Evolutionary conservation across 2,888 invertebrate genomes (phyloP).

Genomic region (Apodemia hepburni): DNA sequence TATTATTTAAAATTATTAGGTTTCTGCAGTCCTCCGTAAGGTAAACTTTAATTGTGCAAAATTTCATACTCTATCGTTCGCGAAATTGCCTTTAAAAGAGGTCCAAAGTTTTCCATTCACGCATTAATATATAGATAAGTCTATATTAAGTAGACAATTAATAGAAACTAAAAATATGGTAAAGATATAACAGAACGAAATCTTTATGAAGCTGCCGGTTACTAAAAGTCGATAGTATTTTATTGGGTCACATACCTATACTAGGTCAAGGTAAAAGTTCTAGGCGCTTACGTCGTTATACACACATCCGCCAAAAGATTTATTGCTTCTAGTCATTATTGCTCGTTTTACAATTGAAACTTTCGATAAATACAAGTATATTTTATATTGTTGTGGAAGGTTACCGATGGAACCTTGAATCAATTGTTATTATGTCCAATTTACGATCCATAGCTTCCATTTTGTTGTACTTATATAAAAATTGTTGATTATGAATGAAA

Average conservation of each 20-base stretch:
- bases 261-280: slow-evolving; percentile 38
- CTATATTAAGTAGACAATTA: no score
- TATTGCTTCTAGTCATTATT: slow-evolving; percentile 57
- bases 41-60: no score
- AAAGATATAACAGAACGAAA: neutral
- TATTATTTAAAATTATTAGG: no score
- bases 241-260: slow-evolving; percentile 35
- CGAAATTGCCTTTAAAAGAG: no score
- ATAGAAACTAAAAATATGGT: no score
- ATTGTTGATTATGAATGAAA: no score
- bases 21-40: no score
- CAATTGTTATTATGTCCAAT: slow-evolving; percentile 7
- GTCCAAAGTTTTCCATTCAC: no score
- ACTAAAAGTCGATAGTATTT: slow-evolving; percentile 12
- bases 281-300: slow-evolving; percentile 31
- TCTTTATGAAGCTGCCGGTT: neutral
- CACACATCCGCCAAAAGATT: slow-evolving; percentile 54
- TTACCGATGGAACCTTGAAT: slow-evolving; percentile 27
- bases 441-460: neutral
- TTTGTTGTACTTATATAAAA: neutral
- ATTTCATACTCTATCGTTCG: no score
- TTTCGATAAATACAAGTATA: slow-evolving; percentile 45
- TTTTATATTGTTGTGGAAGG: slow-evolving; percentile 23
- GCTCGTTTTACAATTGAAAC: slow-evolving; percentile 59
- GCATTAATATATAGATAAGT: no score